Conservation (phyloP, 2,113 vertebrate species). For the Cynopterus brachyotis region DNA sequence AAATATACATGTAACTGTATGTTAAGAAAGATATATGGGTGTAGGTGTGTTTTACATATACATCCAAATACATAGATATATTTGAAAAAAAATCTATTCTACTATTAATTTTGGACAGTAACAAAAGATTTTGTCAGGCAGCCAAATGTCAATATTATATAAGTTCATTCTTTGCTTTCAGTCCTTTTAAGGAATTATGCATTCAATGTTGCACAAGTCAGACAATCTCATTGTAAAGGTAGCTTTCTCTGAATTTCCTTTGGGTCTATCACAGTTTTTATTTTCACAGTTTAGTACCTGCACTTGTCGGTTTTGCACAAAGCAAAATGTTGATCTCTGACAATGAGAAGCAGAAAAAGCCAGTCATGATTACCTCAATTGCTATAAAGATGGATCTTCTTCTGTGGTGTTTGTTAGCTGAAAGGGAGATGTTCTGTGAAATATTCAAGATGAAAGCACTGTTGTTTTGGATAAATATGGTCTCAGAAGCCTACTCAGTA, state of each 20-base stretch:
- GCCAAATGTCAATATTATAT: not conserved
- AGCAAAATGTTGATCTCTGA: not conserved
- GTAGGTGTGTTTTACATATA: not conserved
- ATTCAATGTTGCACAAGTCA: not conserved
- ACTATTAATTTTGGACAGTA: not conserved
- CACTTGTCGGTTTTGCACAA: not conserved
- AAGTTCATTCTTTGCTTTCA: too few relatives aligned
- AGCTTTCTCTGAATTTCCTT: not conserved
- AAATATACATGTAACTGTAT: not conserved
- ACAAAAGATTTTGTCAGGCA: not conserved
- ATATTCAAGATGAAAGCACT: slow-evolving; percentile 67
- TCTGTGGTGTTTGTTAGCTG: not conserved
- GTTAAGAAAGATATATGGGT: not conserved
- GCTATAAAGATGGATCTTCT: slow-evolving; percentile 43
- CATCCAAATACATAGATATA: not conserved
- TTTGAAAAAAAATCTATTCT: not conserved
- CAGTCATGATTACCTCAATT: not conserved
- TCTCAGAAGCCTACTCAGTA: slow-evolving; percentile 42
- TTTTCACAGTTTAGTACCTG: not conserved
- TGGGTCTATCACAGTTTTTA: not conserved
- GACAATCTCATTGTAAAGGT: not conserved
- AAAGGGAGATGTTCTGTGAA: not conserved
- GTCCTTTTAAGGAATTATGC: not conserved
- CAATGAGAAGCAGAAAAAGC: not conserved
- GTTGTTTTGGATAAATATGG: slow-evolving; percentile 13